Conservation (phyloP, 2,888 invertebrate species). For the Liodrosophila aerea region DNA sequence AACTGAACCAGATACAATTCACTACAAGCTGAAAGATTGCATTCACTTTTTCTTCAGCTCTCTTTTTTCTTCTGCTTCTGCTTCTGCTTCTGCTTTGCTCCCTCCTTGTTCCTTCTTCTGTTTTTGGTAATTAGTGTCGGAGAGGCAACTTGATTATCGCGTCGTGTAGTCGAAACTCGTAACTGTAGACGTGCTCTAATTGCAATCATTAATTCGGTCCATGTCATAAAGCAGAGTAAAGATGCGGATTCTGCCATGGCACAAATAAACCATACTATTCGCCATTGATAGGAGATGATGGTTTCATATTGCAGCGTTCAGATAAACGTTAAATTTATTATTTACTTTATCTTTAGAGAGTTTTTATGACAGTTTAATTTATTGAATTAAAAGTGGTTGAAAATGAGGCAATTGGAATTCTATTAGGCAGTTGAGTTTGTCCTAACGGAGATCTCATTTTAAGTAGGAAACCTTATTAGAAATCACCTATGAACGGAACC, state of each 20-base stretch:
- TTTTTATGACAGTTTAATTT: constrained; percentile 7
- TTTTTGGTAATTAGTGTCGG: constrained; percentile 65
- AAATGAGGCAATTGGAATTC: no score
- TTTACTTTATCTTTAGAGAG: no score
- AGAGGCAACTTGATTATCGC: constrained; percentile 65
- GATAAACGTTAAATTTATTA: no score
- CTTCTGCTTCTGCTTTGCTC: no score
- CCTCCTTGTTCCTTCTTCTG: constrained; percentile 31
- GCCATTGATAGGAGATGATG: no score
- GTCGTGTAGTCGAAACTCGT: constrained; percentile 29
- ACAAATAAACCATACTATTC: background rate
- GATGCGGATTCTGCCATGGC: no score
- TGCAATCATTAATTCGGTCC: constrained; percentile 58
- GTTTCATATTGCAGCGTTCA: no score
- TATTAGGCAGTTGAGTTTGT: no score
- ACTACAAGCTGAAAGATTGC: constrained; percentile 39
- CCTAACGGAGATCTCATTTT: no score
- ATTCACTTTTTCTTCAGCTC: constrained; percentile 40
- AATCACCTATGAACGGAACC: no score
- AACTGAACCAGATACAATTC: background rate
- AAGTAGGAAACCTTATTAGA: no score
- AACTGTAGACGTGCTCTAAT: constrained; percentile 54
- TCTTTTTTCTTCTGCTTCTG: no score
- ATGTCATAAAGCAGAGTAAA: constrained; percentile 53
- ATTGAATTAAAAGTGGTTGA: background rate